Conservation (phyloP, 2,797 vertebrate genomes). For the Hemibagrus guttatus region DNA sequence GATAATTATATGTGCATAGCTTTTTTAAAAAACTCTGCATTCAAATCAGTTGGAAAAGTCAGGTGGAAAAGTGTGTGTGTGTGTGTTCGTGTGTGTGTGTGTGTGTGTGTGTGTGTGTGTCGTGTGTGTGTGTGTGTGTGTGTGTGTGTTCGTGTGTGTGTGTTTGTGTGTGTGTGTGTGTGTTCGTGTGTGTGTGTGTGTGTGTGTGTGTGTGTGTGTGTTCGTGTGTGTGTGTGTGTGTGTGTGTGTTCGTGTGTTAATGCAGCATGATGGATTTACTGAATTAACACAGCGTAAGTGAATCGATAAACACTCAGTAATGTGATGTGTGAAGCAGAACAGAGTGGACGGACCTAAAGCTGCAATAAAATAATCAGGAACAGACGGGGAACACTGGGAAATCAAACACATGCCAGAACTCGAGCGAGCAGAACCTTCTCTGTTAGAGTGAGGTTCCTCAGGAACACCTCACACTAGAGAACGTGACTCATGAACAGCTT, state of each 20-base stretch:
- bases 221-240: neutral
- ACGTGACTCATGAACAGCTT: too few species aligned
- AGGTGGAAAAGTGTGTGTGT: too few species aligned
- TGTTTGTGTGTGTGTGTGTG: too few species aligned
- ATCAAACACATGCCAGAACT: neutral
- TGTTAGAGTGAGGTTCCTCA: neutral
- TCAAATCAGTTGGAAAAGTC: too few species aligned
- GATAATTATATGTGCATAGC: too few species aligned
- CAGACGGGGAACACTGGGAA: neutral
- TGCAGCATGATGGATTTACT: neutral
- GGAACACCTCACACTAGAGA: neutral
- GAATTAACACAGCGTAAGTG: neutral
- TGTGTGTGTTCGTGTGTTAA: neutral
- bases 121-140: too few species aligned
- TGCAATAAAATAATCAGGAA: neutral
- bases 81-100: neutral
- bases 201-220: too few species aligned
- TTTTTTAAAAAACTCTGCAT: too few species aligned
- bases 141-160: neutral
- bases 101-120: neutral
- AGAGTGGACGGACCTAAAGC: neutral
- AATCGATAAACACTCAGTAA: neutral
- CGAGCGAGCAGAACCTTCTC: neutral
- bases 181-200: neutral
- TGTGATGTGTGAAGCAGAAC: neutral